Percentiles rank a stretch among this genome's conserved stretches.
Evolutionary conservation across 1,140 invertebrate genomes (phyloP).

Genomic region (Penaeus vannamei): DNA sequence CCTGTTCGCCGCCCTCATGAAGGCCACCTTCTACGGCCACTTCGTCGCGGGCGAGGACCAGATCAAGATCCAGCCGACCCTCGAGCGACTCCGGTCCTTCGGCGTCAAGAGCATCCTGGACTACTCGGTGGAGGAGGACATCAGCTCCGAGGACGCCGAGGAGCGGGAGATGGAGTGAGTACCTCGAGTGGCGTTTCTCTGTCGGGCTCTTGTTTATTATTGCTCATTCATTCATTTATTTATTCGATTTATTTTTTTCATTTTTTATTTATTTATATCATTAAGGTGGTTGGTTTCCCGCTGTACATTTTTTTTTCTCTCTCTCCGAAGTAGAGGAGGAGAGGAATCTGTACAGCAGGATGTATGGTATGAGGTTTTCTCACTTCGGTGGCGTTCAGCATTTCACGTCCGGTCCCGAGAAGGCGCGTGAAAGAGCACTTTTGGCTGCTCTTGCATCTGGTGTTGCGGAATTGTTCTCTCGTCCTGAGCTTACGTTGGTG

Average conservation of each 20-base stretch:
- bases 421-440: no score
- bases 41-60: constrained; percentile 98
- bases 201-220: neutral
- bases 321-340: no score
- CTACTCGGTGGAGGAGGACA: constrained; percentile 98
- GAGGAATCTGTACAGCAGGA: no score
- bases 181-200: neutral
- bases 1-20: constrained; percentile 92
- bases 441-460: no score
- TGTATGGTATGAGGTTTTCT: no score
- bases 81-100: constrained; percentile 89
- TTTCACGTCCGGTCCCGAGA: no score
- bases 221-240: neutral
- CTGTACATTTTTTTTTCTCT: no score
- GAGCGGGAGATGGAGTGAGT: constrained; percentile 92
- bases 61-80: constrained; percentile 85
- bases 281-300: no score
- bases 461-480: no score
- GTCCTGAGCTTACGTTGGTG: no score
- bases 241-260: neutral
- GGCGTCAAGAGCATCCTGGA: constrained; percentile 99
- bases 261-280: neutral
- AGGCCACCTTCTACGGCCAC: constrained; percentile 97
- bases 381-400: no score
- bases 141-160: constrained; percentile 90